phyloP scores from a whole-genome alignment of 2,888 invertebrate genomes.

The Imbricaverruca yamaguchii region DNA sequence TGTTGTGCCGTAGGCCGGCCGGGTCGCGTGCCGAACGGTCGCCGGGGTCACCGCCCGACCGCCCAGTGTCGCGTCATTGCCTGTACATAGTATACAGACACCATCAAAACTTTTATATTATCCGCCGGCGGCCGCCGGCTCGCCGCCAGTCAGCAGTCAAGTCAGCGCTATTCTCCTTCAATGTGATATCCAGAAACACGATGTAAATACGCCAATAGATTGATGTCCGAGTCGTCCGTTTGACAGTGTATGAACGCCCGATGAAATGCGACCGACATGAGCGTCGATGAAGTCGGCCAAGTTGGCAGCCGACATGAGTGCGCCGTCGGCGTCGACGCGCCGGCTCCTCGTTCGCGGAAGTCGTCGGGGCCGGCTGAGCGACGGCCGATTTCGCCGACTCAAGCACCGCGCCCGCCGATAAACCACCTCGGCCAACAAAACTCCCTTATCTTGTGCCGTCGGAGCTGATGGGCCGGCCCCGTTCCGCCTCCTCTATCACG shows the following conservation, averaged over 20 bases:
- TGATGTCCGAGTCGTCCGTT: constrained; percentile 11
- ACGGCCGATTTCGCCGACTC: neutral
- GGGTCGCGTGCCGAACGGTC: too few relatives aligned
- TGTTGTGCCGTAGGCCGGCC: too few relatives aligned
- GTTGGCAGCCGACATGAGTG: neutral
- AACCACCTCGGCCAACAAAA: constrained; percentile 8
- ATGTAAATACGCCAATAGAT: constrained; percentile 22
- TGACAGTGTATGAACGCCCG: constrained; percentile 10
- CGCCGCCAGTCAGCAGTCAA: neutral
- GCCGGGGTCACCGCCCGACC: too few relatives aligned
- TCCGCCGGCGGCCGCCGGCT: neutral
- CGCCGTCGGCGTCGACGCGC: neutral
- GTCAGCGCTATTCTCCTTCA: constrained; percentile 6
- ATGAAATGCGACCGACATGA: neutral
- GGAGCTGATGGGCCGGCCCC: neutral
- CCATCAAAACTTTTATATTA: constrained; percentile 21
- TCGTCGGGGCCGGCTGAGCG: neutral
- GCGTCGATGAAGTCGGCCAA: neutral
- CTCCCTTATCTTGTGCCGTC: constrained; percentile 5
- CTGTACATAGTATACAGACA: constrained; percentile 4
- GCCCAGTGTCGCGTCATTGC: too few relatives aligned
- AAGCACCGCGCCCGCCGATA: neutral
- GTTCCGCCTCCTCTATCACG: constrained; percentile 20
- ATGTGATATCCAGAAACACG: constrained; percentile 13
- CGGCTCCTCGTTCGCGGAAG: neutral